phyloP scores from a whole-genome alignment of 2,113 vertebrate species.

The Rattus norvegicus region GRCr8 NC_086019.1:223657501-223658000 shows the following conservation, averaged over 20 bases:
- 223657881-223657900: fast-evolving
- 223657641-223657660: background rate
- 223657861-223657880: conserved; percentile 53
- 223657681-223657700: too few species aligned
- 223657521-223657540: background rate
- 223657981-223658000: fast-evolving
- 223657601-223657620: background rate
- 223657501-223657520: background rate
- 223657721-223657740: background rate
- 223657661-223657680: background rate
- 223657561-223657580: background rate
- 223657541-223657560: conserved; percentile 17
- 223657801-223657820: background rate
- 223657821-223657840: fast-evolving
- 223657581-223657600: background rate
- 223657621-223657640: background rate
- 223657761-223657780: fast-evolving
- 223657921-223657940: fast-evolving
- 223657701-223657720: background rate
- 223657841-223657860: fast-evolving
- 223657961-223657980: background rate
- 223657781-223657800: fast-evolving
- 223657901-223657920: fast-evolving
- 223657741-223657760: fast-evolving
- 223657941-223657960: background rate